phyloP scores from a whole-genome alignment of 2,888 invertebrate genomes.

The Chymomyza fuscimana region DNA sequence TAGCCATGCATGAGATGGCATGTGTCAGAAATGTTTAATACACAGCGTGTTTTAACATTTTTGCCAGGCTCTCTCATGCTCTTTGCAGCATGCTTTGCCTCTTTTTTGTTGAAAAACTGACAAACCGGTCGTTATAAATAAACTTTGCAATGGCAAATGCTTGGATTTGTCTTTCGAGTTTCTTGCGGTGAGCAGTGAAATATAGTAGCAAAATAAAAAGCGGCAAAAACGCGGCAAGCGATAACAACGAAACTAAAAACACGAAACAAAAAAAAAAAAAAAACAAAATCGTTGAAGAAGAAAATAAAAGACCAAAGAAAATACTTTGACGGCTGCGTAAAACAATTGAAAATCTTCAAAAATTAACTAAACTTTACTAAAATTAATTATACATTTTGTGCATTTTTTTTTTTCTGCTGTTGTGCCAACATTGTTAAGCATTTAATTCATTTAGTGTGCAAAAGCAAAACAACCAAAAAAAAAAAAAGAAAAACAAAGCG shows the following conservation, averaged over 20 bases:
- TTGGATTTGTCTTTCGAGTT: constrained; percentile 75
- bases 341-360: background rate
- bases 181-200: constrained; percentile 64
- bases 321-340: background rate
- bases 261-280: constrained; percentile 9
- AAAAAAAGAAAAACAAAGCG: background rate
- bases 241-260: constrained; percentile 19
- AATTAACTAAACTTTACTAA: background rate
- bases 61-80: background rate
- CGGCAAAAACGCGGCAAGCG: constrained; percentile 13
- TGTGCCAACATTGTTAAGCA: background rate
- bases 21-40: background rate
- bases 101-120: constrained; percentile 34
- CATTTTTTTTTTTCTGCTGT: background rate
- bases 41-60: background rate
- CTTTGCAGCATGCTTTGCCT: background rate
- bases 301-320: background rate
- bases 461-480: background rate
- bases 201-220: constrained; percentile 24
- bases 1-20: background rate
- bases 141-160: constrained; percentile 59
- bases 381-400: background rate
- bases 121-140: constrained; percentile 77
- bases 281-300: constrained; percentile 1
- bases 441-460: background rate